Evolutionary conservation across 2,797 vertebrate species (phyloP), one percentile per base, ranked within the genome.

Genomic region (Oceanodroma leucorhoa): DNA sequence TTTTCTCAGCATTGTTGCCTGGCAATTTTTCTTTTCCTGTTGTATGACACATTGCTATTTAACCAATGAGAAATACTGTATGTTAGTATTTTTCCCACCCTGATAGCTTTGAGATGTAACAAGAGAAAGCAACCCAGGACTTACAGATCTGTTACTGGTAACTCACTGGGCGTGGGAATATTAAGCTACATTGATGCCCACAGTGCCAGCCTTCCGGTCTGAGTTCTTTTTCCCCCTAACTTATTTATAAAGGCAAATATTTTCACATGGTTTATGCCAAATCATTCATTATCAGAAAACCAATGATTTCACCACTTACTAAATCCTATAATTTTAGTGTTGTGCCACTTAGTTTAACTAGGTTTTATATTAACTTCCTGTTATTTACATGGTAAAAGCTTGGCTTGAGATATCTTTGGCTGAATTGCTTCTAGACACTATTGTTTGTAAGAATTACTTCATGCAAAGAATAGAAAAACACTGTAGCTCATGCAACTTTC

Each of bases 371-470:
- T 65, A 75, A 83, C 53, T 96, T 97, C 94, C 84, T 95, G 41
- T 85, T 95, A 87, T 89, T 94, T 90, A 38, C 50, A 58, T 43
- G 32, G 36, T 50, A 70, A 92, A 93, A 95, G 27, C 38, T 88
- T 96, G 77, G n/a, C 72, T 93, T 71, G 61, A 84, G 57, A 61
- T 79, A 75, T 57, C 29, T 88, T 86, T 93, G 54, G 34, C 48
- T 92, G 92, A 82, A 61, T 55, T 94, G 19, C 45, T 91, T 84
- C 73, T 83, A 82, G 83, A 75, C 19, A 22, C 8, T 79, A 89
- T 77, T 96, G 54, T 85, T 89, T 86, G 81, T 84, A 95, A 87
- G 91, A 93, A 81, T 90, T 79, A 66, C 61, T 67, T 90, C 83
- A 78, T 62, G 21, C 45, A 85, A 93, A 91, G 69, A 64, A 90